A percentile compares a stretch with the other conserved stretches of the same genome.
Conservation (phyloP, 1,140 invertebrate species). For the Chelonus insularis region DNA sequence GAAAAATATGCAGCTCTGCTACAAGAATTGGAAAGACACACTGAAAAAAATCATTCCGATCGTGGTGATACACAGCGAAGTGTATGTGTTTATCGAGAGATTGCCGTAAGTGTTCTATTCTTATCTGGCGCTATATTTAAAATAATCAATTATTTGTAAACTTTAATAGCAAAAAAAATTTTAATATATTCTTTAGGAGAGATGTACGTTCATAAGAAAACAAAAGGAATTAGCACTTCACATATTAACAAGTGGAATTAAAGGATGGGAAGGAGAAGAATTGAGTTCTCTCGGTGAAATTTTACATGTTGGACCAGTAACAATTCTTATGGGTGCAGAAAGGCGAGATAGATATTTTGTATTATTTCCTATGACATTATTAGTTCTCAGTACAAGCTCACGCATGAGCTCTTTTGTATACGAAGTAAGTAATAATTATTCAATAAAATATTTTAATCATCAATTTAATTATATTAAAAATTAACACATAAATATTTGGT, state of each 20-base stretch:
- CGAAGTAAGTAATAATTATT: conserved; percentile 81
- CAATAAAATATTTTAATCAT: no score
- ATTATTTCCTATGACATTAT: conserved; percentile 82
- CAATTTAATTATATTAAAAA: no score
- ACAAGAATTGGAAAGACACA: conserved; percentile 92
- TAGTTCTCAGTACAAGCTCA: conserved; percentile 89
- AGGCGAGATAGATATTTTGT: conserved; percentile 91
- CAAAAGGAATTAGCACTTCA: conserved; percentile 96
- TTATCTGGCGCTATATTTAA: conserved; percentile 12
- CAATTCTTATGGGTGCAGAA: conserved; percentile 72
- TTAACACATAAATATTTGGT: conserved; percentile 21
- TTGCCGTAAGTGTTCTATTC: conserved; percentile 72
- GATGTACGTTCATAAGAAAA: conserved; percentile 81
- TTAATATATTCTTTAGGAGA: conserved; percentile 65
- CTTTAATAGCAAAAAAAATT: background rate
- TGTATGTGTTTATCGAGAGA: conserved; percentile 91
- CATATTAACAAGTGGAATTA: conserved; percentile 88
- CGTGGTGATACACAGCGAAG: conserved; percentile 94
- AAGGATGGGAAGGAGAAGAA: conserved; percentile 93
- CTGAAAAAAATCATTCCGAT: conserved; percentile 93
- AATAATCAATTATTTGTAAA: conserved; percentile 22
- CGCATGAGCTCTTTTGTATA: conserved; percentile 94
- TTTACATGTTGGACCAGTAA: conserved; percentile 82
- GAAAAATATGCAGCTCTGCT: conserved; percentile 94
- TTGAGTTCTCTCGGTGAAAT: conserved; percentile 75